Percentiles rank a stretch among this genome's conserved stretches.
Conservation (phyloP, 2,888 invertebrate genomes). For the Pecten maximus region DNA sequence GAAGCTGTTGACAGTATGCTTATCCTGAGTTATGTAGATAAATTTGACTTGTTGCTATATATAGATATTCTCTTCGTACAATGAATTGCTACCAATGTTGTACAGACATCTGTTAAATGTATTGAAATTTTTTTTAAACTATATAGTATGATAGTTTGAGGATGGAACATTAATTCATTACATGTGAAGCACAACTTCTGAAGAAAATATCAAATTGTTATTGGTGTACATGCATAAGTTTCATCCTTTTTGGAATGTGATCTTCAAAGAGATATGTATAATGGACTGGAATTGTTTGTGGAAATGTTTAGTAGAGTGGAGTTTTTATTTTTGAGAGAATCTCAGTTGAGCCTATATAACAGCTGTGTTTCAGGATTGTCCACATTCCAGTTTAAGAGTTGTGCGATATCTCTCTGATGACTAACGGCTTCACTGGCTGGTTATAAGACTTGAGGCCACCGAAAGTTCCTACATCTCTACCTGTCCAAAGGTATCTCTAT, state of each 20-base stretch:
- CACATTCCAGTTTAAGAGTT: neutral
- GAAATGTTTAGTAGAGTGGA: neutral
- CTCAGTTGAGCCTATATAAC: neutral
- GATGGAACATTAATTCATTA: too few relatives aligned
- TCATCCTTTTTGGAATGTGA: neutral
- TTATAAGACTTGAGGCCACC: neutral
- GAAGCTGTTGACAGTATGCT: too few relatives aligned
- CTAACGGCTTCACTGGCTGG: conserved; percentile 5
- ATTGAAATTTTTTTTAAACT: too few relatives aligned
- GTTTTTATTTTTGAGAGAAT: neutral
- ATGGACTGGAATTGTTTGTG: neutral
- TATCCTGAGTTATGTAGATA: too few relatives aligned
- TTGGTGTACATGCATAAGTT: neutral
- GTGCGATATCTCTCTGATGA: neutral
- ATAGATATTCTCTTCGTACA: too few relatives aligned
- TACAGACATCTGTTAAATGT: too few relatives aligned
- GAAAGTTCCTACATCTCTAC: neutral
- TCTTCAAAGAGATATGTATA: neutral
- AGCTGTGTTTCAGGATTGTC: neutral
- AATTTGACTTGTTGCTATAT: too few relatives aligned
- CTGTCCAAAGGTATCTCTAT: neutral
- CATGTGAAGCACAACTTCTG: too few relatives aligned
- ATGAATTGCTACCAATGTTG: too few relatives aligned
- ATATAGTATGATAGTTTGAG: too few relatives aligned
- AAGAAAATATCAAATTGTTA: neutral